These are phyloP conservation scores for Aurelia sp. DNA, from an alignment of 30 jellyfish, hydroid and myxozoan species.

Conservation along the genomic window DNA sequence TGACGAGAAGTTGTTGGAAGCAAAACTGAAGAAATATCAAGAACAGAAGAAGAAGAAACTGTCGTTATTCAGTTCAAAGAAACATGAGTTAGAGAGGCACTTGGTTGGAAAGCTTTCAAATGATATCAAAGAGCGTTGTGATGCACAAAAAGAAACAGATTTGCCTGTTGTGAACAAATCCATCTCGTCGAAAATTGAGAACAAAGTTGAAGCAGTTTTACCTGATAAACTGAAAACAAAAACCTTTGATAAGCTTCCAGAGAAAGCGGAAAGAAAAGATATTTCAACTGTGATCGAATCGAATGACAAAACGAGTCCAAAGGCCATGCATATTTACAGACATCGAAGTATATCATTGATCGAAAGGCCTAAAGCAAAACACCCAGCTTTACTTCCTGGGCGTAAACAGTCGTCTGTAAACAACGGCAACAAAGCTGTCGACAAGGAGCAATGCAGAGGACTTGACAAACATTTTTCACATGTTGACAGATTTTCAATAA, in stretches of 20 bases:
- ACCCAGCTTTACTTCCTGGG: not conserved
- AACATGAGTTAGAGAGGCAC: constrained; percentile 16
- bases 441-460: not conserved
- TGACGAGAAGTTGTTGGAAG: constrained; percentile 22
- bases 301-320: no score
- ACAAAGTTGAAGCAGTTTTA: no score
- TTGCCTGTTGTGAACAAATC: no score
- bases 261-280: no score
- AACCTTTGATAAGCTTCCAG: no score
- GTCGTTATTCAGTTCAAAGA: constrained; percentile 16
- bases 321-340: not conserved
- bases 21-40: constrained; percentile 17
- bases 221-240: no score
- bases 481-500: not conserved
- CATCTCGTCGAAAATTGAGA: no score
- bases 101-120: not conserved
- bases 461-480: not conserved
- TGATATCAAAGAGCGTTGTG: not conserved
- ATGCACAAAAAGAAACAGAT: not conserved
- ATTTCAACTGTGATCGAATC: no score
- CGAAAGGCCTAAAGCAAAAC: not conserved
- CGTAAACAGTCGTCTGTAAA: not conserved
- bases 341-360: not conserved
- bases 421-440: not conserved
- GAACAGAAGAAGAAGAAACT: constrained; percentile 23